Evolutionary conservation across 2,888 invertebrate species (phyloP).

Genomic region (Phania funesta): DNA sequence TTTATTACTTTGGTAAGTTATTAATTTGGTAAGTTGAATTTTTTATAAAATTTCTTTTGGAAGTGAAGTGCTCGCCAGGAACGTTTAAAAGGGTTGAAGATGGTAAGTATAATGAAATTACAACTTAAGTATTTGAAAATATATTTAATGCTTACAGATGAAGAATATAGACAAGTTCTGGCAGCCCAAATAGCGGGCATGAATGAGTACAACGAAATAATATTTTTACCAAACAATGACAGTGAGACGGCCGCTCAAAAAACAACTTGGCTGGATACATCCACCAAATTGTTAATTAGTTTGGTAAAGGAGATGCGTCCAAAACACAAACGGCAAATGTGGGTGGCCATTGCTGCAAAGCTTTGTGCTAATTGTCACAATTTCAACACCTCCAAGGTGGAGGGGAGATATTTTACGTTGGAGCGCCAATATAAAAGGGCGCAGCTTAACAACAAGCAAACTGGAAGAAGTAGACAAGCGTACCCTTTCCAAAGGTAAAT

Average conservation of each 20-base stretch:
- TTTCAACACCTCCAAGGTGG: background rate
- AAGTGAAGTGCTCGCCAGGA: background rate
- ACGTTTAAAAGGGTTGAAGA: too few species aligned
- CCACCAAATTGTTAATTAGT: too few species aligned
- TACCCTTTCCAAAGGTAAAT: too few species aligned
- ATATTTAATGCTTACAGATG: too few species aligned
- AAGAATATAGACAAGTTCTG: too few species aligned
- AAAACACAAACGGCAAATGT: background rate
- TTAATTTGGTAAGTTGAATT: background rate
- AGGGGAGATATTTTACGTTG: background rate
- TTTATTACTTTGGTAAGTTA: background rate
- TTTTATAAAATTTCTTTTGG: background rate
- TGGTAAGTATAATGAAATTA: too few species aligned
- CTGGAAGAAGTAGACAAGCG: too few species aligned
- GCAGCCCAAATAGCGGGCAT: background rate
- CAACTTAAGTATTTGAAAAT: too few species aligned
- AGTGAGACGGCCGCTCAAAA: background rate
- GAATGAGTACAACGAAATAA: background rate
- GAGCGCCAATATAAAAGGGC: background rate
- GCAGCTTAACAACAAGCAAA: too few species aligned
- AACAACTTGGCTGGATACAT: too few species aligned
- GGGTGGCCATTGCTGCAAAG: background rate
- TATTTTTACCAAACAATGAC: background rate
- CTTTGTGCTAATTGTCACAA: background rate
- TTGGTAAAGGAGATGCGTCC: background rate